Base-by-base conservation (phyloP, 2,797 vertebrate genomes). In the Taenioides sp. region DNA sequence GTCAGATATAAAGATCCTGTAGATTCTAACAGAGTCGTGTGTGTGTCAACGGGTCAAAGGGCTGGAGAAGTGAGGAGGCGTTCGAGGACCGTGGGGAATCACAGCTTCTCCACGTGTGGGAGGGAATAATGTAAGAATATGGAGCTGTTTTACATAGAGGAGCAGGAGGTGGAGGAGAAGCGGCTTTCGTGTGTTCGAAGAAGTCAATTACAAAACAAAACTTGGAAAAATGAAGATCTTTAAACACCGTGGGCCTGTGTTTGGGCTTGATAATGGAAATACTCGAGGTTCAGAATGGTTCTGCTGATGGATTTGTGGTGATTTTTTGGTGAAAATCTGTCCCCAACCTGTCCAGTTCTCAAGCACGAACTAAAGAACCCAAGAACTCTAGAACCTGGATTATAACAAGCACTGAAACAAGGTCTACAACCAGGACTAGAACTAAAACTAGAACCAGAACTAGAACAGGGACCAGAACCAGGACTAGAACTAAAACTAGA, bases 61-160 rank as follows among this genome's bases (percentile, higher is more conserved):
- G n/a, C 34, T 43, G 25, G 43, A 76, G 62, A 11, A 18, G 3
- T 23, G 67, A 55, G 27, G 78, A 72, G 66, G 65, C 67, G 65
- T 47, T 49, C 16, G 43, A 66, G 59, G 64, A 63, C 80, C 69
- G 62, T 57, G 31, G 78, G 72, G 72, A 76, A 1, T 27, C 18
- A 1, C 47, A 3, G 49, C 70, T 37, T 31, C 20, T 43, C 43
- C 6, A 2, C 67, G 54, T 58, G 0, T 69, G 27, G 70, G 65
- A 54, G 63, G 18, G 59, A 50, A 59, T 74, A 34, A 65, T 67
- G 23, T 34, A 37, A 61, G 27, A n/a, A 61, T 52, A 18, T 31
- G 59, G 67, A 54, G 71, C 72, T 73, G 66, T 72, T 75, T 58
- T 65, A 63, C 61, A 73, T 66, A n/a, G 62, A 73, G 25, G 28